Conservation (phyloP, 1,140 invertebrate species). For the Linepithema humile region DNA sequence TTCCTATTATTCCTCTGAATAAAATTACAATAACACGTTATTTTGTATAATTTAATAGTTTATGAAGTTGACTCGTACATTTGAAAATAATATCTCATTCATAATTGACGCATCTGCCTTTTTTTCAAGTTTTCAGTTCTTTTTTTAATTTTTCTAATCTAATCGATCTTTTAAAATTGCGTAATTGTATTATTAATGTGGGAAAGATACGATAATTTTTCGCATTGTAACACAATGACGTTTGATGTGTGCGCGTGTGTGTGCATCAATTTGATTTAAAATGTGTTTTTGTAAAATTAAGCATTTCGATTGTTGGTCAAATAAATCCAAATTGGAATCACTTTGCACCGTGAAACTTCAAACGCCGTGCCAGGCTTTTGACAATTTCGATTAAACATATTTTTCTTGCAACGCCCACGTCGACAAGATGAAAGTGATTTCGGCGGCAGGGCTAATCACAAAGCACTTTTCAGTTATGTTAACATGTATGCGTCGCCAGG, state of each 20-base stretch:
- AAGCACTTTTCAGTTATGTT: conserved; percentile 47
- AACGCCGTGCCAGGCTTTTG: conserved; percentile 26
- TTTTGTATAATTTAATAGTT: no score
- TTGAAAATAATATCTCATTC: no score
- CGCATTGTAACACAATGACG: background rate
- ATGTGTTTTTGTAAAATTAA: background rate
- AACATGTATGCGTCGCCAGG: conserved; percentile 34
- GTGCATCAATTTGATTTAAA: background rate
- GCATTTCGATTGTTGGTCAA: conserved; percentile 16
- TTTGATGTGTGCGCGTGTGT: background rate
- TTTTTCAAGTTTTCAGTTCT: no score
- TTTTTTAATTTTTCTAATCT: no score
- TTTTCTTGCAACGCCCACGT: conserved; percentile 26
- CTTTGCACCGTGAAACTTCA: conserved; percentile 8
- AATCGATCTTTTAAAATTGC: background rate
- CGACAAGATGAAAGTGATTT: conserved; percentile 50
- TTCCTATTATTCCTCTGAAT: conserved; percentile 19
- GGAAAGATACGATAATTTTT: background rate
- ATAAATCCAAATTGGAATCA: conserved; percentile 22
- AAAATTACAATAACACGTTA: no score
- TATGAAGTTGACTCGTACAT: no score
- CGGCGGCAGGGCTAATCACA: conserved; percentile 34
- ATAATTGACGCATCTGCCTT: no score
- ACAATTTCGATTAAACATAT: conserved; percentile 55
- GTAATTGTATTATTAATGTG: background rate